These are phyloP conservation scores for Eubucco bourcierii DNA, from an alignment of 2,113 vertebrate genomes.

Conservation along the genomic window DNA sequence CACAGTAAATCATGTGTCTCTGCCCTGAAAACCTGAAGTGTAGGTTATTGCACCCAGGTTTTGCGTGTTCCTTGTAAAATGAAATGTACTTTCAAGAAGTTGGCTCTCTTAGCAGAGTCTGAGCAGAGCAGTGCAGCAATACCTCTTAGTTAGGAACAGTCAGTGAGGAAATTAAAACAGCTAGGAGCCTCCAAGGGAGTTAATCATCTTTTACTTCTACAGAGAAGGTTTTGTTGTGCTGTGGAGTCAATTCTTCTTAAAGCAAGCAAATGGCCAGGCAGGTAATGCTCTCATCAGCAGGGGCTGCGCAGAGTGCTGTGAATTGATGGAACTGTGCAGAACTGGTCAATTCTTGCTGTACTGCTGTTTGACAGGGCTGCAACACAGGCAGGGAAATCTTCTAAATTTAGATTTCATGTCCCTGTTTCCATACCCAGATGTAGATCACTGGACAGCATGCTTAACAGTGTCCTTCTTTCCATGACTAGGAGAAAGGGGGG, in stretches of 20 bases:
- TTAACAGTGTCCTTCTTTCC: not conserved
- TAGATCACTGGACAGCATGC: too few relatives aligned
- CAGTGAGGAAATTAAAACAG: not conserved
- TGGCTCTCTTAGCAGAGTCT: not conserved
- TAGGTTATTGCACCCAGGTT: not conserved
- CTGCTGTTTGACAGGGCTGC: not conserved
- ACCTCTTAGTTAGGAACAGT: not conserved
- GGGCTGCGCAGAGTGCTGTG: not conserved
- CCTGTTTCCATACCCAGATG: not conserved
- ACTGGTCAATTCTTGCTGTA: not conserved
- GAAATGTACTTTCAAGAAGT: not conserved
- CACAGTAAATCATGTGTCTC: not conserved
- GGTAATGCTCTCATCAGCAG: not conserved
- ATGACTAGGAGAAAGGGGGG: not conserved
- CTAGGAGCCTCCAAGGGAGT: not conserved
- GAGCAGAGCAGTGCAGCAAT: not conserved
- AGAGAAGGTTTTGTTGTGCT: not conserved
- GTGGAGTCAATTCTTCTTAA: not conserved
- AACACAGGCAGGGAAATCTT: rapidly evolving
- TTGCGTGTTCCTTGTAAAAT: not conserved
- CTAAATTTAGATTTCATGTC: not conserved
- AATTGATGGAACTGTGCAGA: not conserved
- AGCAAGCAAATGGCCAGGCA: not conserved
- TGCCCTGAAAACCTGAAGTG: not conserved
- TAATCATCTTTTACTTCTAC: not conserved